Evolutionary conservation across 2,888 invertebrate species (phyloP), one percentile per base, ranked within the genome.

Genomic region (Acleris holmiana): DNA sequence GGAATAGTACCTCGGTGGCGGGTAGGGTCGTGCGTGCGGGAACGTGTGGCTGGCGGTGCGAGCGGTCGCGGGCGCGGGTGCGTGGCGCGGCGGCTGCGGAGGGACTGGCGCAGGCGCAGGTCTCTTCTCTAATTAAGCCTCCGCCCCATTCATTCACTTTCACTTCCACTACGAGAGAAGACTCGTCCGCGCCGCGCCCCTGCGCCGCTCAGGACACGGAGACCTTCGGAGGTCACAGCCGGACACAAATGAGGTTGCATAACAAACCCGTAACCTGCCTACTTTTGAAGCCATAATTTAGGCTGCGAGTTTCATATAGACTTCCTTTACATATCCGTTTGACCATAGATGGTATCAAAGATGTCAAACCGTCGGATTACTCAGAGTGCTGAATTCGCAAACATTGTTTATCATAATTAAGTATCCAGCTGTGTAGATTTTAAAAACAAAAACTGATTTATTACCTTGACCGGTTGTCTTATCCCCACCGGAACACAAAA

Each of bases 111-210:
- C 86, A 82, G 80, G 79, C 86, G 82, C 85, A 78, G 80, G 82
- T 82, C 87, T 89, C 89, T 88, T 91, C 92, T 91, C 90, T 91
- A 92, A 92, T 91, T 92, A 92, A 92, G 90, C 85, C 89, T 90
- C 87, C 79, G 88, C 84, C 88, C 68, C 88, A 89, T 89, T 91
- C 92, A 90, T 90, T 91, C 89, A 91, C 92, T 92, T 92, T 92
- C 92, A 92, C 92, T 92, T 92, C 90, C 86, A 91, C 89, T 86
- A 84, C 77, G 79, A 85, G 86, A 86, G 86, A 89, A 84, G 89
- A 88, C 79, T 84, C 85, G 80, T 82, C 82, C 79, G 84, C 82
- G 77, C 79, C 83, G 83, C 82, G 80, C 85, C 84, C 84, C 83
- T 82, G 80, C 78, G 77, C 77, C 73, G 77, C 76, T 78, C 79